Evolutionary conservation across 2,113 vertebrate species (phyloP), one percentile per base, ranked within the genome.

Genomic region (Tragelaphus strepsiceros): DNA sequence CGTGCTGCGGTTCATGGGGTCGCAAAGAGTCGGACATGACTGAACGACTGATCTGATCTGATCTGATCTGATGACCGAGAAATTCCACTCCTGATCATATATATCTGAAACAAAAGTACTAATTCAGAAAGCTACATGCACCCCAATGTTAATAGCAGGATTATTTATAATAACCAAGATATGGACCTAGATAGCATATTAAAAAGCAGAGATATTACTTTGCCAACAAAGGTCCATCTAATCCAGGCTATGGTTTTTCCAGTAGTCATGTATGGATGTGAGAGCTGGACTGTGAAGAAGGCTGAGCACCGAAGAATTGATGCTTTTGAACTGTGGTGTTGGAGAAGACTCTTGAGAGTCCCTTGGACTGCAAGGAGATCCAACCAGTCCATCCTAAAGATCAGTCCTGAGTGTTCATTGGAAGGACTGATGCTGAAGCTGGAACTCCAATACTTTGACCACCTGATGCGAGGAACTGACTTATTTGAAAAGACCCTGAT

Each of bases 231-330:
- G 32, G 32, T 67, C 32, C 64, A 35, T 67, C 32, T 35, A 67
- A 9, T 67, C 32, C 8, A 67, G 32, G 64, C 32, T 67, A 35
- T 35, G 32, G 64, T 67, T 67, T 67, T 67, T 21, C 64, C 17
- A 21, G 0, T 5, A 5, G 32, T 67, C 32, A 67, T 21, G 32
- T 21, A 67, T 21, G 64, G 32, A 67, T 67, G 8, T 67, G 32
- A 67, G 17, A 67, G 32, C 10, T 67, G 32, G 2, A 21, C 64
- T 67, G 19, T 35, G 5, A 67, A 67, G 64, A 67, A 67, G 35
- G 32, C 64, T 35, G 64, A 67, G 64, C 0, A 0, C 64, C 1
- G 2, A 19, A 67, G 17, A 67, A 35, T 5, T 67, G 17, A n/a
- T 67, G 64, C 32, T 67, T 67, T 67, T 67, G 64, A 35, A 35